Conservation (phyloP, 2,888 invertebrate species). For the Tinea semifulvella region DNA sequence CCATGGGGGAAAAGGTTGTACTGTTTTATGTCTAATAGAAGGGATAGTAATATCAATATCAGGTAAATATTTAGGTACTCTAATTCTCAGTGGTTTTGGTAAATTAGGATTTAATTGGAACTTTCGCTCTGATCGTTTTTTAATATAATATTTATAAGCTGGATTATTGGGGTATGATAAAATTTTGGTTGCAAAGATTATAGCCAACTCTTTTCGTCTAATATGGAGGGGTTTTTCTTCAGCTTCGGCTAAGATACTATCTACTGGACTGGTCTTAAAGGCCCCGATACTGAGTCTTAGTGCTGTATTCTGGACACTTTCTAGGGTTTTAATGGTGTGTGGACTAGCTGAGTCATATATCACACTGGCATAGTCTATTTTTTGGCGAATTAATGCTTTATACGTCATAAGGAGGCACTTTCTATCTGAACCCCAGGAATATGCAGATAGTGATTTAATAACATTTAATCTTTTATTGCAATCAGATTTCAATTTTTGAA, state of each 20-base stretch:
- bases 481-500: conserved; percentile 18
- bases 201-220: neutral
- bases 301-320: conserved; percentile 6
- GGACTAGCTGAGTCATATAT: conserved; percentile 18
- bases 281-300: conserved; percentile 1
- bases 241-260: conserved; percentile 1
- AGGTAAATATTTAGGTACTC: no score
- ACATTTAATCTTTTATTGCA: conserved; percentile 19
- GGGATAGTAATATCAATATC: no score
- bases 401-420: conserved; percentile 16
- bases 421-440: conserved; percentile 18
- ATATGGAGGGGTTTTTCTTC: neutral
- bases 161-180: neutral
- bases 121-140: conserved; percentile 1
- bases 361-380: conserved; percentile 17
- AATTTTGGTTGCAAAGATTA: neutral
- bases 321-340: neutral
- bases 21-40: no score
- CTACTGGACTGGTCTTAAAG: neutral
- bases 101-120: no score
- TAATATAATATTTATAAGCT: conserved; percentile 1
- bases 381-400: conserved; percentile 18
- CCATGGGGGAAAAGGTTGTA: no score
- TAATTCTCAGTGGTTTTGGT: no score
- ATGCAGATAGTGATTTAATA: conserved; percentile 17